A percentile compares a stretch with the other conserved stretches of the same genome.
Evolutionary conservation across 2,888 invertebrate genomes (phyloP).

Genomic region (Lithophane ornitopus): DNA sequence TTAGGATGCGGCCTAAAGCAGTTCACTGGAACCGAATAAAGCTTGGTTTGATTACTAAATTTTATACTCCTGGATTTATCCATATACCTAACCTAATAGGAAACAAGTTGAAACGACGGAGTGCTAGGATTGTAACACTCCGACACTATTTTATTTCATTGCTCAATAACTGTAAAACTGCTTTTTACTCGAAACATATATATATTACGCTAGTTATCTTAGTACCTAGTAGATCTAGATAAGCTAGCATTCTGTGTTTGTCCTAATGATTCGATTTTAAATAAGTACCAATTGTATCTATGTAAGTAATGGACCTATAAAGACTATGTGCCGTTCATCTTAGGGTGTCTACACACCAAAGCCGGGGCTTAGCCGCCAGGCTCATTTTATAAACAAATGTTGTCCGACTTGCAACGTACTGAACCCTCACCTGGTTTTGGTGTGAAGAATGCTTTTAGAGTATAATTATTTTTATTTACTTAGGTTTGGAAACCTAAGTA

Average conservation of each 20-base stretch:
- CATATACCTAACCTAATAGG: not conserved
- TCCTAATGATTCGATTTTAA: constrained; percentile 1
- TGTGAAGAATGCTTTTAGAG: constrained; percentile 3
- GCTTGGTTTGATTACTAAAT: not conserved
- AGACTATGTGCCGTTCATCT: not conserved
- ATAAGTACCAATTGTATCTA: not conserved
- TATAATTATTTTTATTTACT: not conserved
- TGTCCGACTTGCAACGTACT: not conserved
- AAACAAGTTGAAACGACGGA: constrained; percentile 2
- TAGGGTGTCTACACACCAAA: not conserved
- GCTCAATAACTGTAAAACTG: not conserved
- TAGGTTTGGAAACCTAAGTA: not conserved
- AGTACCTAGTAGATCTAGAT: constrained; percentile 3
- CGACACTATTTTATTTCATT: not conserved
- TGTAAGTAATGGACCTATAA: not conserved
- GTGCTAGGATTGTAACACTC: constrained; percentile 19
- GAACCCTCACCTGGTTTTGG: not conserved
- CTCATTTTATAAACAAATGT: constrained; percentile 1
- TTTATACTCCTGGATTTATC: not conserved
- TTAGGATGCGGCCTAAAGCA: not conserved
- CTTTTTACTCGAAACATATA: not conserved
- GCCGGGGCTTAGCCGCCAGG: not conserved
- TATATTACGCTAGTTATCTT: not conserved
- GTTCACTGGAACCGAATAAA: not conserved
- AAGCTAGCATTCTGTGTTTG: constrained; percentile 8